Conservation (phyloP, 2,888 invertebrate genomes). For the Pterostichus madidus region DNA sequence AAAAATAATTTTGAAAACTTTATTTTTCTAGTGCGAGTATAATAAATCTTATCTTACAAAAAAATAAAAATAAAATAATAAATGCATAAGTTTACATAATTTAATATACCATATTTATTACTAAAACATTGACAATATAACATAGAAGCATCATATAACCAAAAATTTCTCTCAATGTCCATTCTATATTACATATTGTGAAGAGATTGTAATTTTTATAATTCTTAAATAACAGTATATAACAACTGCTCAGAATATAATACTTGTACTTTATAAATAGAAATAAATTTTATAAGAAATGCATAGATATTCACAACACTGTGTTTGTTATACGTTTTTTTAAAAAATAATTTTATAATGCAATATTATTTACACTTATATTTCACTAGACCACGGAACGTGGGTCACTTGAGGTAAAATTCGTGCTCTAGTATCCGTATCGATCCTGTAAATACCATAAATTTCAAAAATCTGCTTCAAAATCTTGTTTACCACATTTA, state of each 20-base stretch:
- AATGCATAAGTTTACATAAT: conserved; percentile 47
- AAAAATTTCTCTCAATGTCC: conserved; percentile 48
- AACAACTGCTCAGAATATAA: conserved; percentile 46
- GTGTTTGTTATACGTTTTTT: conserved; percentile 45
- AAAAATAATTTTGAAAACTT: conserved; percentile 13
- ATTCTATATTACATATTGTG: conserved; percentile 52
- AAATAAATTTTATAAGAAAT: conserved; percentile 47
- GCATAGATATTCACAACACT: conserved; percentile 68
- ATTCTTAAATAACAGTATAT: conserved; percentile 25
- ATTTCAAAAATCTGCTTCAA: neutral
- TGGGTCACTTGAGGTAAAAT: conserved; percentile 59
- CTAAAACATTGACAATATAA: conserved; percentile 60
- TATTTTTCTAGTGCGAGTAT: conserved; percentile 18
- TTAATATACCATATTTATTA: conserved; percentile 64
- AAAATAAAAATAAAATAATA: conserved; percentile 17
- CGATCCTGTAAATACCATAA: conserved; percentile 70
- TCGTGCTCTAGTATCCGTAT: conserved; percentile 73
- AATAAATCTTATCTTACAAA: conserved; percentile 24
- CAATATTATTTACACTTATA: conserved; percentile 58
- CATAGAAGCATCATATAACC: conserved; percentile 52
- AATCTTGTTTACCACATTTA: too few relatives aligned
- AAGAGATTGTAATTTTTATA: conserved; percentile 44
- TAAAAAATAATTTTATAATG: conserved; percentile 50
- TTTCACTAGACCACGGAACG: conserved; percentile 68
- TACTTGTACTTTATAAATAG: conserved; percentile 45